Evolutionary conservation across 2,888 invertebrate genomes (phyloP).

Genomic region (Callimorpha dominula): DNA sequence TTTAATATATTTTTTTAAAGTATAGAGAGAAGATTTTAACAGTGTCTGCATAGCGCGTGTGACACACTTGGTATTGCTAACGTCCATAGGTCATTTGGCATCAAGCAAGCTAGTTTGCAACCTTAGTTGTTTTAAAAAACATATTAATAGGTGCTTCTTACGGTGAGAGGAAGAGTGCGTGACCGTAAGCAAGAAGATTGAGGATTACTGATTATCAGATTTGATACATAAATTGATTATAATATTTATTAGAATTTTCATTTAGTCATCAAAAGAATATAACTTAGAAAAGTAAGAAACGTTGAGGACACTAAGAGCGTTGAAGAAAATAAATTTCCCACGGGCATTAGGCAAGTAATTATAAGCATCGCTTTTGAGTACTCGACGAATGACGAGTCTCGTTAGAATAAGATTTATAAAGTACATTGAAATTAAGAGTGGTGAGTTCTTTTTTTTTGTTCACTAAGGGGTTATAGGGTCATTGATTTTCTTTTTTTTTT

Average conservation of each 20-base stretch:
- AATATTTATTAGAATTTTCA: conserved; percentile 30
- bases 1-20: not conserved
- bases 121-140: not conserved
- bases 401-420: not conserved
- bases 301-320: conserved; percentile 56
- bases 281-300: conserved; percentile 54
- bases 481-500: not conserved
- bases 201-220: not conserved
- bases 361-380: conserved; percentile 28
- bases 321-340: conserved; percentile 66
- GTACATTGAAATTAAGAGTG: not conserved
- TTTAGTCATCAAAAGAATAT: conserved; percentile 47
- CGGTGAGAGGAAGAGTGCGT: not conserved
- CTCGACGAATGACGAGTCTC: conserved; percentile 4
- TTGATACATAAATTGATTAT: not conserved
- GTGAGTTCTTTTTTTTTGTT: not conserved
- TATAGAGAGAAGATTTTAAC: not conserved
- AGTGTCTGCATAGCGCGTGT: not conserved
- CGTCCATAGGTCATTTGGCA: not conserved
- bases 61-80: not conserved
- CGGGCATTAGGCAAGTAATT: conserved; percentile 57
- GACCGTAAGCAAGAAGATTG: not conserved
- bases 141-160: not conserved
- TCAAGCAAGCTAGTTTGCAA: not conserved
- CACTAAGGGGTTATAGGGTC: not conserved